A percentile compares a stretch with the other conserved stretches of the same genome.
Evolutionary conservation across 2,888 invertebrate genomes (phyloP).

Genomic region (Thera britannica): DNA sequence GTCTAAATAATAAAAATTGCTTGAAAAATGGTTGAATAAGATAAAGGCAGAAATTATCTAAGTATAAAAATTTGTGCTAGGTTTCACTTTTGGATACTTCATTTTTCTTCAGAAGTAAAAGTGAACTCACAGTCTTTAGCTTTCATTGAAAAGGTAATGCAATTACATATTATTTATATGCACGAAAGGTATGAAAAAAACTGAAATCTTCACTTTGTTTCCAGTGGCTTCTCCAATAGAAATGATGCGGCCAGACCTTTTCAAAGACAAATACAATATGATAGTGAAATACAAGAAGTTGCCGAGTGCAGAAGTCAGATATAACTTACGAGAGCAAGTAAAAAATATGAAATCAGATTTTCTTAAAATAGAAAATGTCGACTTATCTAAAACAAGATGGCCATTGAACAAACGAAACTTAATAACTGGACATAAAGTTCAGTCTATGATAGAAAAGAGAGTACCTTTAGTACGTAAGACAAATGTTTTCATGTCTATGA

Average conservation of each 20-base stretch:
- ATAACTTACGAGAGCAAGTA: constrained; percentile 68
- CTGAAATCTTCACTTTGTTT: constrained; percentile 13
- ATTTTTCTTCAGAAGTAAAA: no score
- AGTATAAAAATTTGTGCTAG: no score
- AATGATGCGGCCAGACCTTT: constrained; percentile 50
- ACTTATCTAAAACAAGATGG: constrained; percentile 67
- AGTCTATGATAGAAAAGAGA: constrained; percentile 28
- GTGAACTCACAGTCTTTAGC: no score
- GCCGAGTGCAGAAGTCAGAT: constrained; percentile 67
- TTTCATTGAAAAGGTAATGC: no score
- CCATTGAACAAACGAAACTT: constrained; percentile 55
- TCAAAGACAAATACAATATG: constrained; percentile 63
- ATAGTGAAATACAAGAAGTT: constrained; percentile 62
- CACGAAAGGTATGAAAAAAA: neutral
- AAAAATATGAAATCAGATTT: constrained; percentile 62
- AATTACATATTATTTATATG: neutral
- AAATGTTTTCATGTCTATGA: constrained; percentile 42
- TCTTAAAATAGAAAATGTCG: constrained; percentile 53
- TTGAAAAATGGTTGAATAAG: no score
- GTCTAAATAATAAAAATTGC: no score
- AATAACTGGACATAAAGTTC: constrained; percentile 40
- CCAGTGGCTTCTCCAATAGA: constrained; percentile 15
- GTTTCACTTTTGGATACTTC: no score
- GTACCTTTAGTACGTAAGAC: constrained; percentile 26
- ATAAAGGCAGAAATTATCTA: no score